These are phyloP conservation scores for Brenthis ino DNA, from an alignment of 2,888 invertebrate species.

Conservation along the genomic window DNA sequence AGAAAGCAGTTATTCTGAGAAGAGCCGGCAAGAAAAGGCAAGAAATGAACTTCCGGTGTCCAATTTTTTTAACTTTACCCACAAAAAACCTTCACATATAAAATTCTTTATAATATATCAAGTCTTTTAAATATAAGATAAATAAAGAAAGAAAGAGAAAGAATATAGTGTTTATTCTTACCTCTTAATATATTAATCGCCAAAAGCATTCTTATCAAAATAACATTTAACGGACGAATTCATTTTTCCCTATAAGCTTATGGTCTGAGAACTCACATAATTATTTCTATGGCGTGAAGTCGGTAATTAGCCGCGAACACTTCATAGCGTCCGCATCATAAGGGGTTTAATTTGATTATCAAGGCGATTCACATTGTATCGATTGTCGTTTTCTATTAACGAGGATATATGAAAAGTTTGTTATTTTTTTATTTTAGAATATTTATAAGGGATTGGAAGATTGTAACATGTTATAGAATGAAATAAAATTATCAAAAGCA, in stretches of 20 bases:
- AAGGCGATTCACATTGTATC: constrained; percentile 45
- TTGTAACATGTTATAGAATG: neutral
- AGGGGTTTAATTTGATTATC: constrained; percentile 64
- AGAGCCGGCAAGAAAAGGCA: no score
- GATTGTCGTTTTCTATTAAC: constrained; percentile 33
- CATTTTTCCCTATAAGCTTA: neutral
- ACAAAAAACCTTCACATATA: no score
- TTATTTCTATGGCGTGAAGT: constrained; percentile 63
- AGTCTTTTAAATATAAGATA: no score
- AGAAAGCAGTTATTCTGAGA: no score
- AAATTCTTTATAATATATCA: no score
- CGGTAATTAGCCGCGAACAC: constrained; percentile 65
- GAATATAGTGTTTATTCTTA: no score
- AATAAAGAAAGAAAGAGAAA: no score
- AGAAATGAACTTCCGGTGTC: no score
- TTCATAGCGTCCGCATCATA: constrained; percentile 55
- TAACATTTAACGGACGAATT: constrained; percentile 1
- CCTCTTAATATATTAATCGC: no score
- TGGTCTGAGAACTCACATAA: constrained; percentile 71
- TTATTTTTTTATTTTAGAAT: neutral
- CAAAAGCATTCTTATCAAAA: neutral
- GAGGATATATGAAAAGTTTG: constrained; percentile 25
- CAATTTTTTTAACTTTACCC: no score
- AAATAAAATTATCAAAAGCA: no score
- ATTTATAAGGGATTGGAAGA: neutral